A percentile compares a stretch with the other conserved stretches of the same genome.
These are phyloP conservation scores for Paralichthys olivaceus DNA, from an alignment of 2,113 vertebrate species.

Conservation along the genomic window DNA sequence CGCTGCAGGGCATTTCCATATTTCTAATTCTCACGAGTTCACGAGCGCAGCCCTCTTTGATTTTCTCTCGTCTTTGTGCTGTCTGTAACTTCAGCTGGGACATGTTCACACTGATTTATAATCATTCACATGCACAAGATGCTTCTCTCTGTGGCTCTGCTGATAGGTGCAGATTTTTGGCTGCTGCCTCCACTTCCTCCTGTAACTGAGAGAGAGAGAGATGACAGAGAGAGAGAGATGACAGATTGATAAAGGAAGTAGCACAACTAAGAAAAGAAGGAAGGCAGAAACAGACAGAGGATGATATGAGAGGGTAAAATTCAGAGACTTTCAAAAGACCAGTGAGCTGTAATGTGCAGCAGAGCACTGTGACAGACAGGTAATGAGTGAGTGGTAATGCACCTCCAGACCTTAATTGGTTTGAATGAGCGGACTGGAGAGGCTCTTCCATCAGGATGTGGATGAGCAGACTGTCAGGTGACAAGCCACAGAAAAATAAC, in stretches of 20 bases:
- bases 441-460: slow-evolving; percentile 67
- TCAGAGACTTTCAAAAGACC: slow-evolving; percentile 39
- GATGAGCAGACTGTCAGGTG: slow-evolving; percentile 72
- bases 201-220: neutral
- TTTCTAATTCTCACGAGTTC: slow-evolving; percentile 16
- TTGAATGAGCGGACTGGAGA: slow-evolving; percentile 71
- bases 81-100: slow-evolving; percentile 36
- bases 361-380: slow-evolving; percentile 56
- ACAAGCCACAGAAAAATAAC: slow-evolving; percentile 55
- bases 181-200: slow-evolving; percentile 32
- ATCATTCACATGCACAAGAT: slow-evolving; percentile 44
- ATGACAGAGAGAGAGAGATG: slow-evolving; percentile 17
- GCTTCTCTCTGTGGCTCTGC: slow-evolving; percentile 39
- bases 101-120: slow-evolving; percentile 43
- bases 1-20: neutral
- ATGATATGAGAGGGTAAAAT: slow-evolving; percentile 35
- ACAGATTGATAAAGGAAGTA: slow-evolving; percentile 31
- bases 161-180: slow-evolving; percentile 57
- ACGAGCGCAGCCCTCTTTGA: slow-evolving; percentile 1
- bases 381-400: slow-evolving; percentile 74
- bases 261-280: neutral
- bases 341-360: slow-evolving; percentile 49
- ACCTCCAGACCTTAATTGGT: slow-evolving; percentile 73
- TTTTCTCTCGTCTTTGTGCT: slow-evolving; percentile 24
- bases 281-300: slow-evolving; percentile 26